Evolutionary conservation across 2,113 vertebrate genomes (phyloP), one percentile per base, ranked within the genome.

Genomic region (Dicrurus megarhynchus): DNA sequence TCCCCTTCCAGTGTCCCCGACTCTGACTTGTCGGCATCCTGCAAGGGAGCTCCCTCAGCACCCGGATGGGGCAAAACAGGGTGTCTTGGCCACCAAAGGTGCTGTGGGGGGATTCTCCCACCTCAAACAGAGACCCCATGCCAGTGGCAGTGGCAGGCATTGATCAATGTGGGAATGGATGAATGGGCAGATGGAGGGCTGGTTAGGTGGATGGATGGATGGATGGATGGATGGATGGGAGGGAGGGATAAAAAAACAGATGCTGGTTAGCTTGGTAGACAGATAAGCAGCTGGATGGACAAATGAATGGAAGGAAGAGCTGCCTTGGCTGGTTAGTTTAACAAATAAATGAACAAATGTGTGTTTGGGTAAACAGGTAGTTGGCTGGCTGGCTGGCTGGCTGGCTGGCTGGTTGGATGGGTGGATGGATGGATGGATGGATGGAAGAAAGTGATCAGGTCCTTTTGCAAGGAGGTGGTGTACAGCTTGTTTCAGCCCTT

Each of bases 1-100:
- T 99, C 98, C 20, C 98, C 98, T 90, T 99, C 99, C 95, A 99
- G 96, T 0, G 98, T 98, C 32, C 98, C 98, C 0, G 98, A 98
- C 47, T 98, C 95, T 0, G 98, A 99, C 60, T 97, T 98, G 96
- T 99, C 99, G 0, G 99, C 99, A 98, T 95, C 98, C 99, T 99
- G 97, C 33, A 97, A 95, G 24, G 33, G 56, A 90, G 50, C 24
- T 86, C 20, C 4, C 52, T 96, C 80, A 92, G 76, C 42, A n/a
- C 7, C 18, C 27, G 68, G 19, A 14, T 0, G 0, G 39, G 46
- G 44, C 30, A 81, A 55, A 63, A 32, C 0, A 0, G 17, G 35
- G 32, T 60, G 41, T 42, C 63, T 44, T 63, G 24, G 19, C 19
- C 24, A 64, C 41, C 5, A 2, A 35, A 26, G 60, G 26, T 41